These are phyloP conservation scores for Drosophila hamatofila DNA, from an alignment of 2,888 invertebrate genomes.

Conservation along the genomic window DNA sequence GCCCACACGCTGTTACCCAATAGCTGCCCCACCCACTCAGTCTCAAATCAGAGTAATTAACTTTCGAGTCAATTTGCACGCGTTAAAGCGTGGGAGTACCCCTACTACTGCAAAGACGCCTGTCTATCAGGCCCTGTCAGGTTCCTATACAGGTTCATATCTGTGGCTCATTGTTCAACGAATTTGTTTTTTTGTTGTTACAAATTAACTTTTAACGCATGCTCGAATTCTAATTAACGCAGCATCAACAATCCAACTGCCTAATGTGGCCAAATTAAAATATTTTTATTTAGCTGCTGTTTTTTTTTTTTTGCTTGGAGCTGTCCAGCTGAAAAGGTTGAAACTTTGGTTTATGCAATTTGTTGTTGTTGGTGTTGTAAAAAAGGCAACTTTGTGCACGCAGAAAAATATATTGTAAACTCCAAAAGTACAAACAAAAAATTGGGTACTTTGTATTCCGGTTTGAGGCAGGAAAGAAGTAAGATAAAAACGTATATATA, in stretches of 20 bases:
- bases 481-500: not conserved
- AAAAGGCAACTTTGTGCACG: slow-evolving; percentile 53
- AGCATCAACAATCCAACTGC: slow-evolving; percentile 25
- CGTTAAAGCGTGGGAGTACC: slow-evolving; percentile 30
- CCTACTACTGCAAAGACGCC: not conserved
- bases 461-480: slow-evolving; percentile 10
- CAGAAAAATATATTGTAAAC: slow-evolving; percentile 36
- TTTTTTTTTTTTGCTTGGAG: too few relatives aligned
- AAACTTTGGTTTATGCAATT: slow-evolving; percentile 14
- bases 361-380: slow-evolving; percentile 30
- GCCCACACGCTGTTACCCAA: not conserved
- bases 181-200: not conserved
- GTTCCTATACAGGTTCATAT: too few relatives aligned
- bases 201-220: slow-evolving; percentile 25
- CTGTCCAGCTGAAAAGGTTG: slow-evolving; percentile 2
- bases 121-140: slow-evolving; percentile 23
- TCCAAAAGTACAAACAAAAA: slow-evolving; percentile 31
- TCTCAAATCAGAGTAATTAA: slow-evolving; percentile 62
- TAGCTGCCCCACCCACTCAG: not conserved
- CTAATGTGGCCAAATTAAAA: slow-evolving; percentile 42
- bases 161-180: slow-evolving; percentile 12
- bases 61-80: slow-evolving; percentile 63
- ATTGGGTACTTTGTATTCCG: slow-evolving; percentile 64
- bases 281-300: not conserved
- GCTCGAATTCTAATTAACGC: slow-evolving; percentile 42